Evolutionary conservation across 1,140 invertebrate species (phyloP).

Genomic region (Lepidurus packardi): DNA sequence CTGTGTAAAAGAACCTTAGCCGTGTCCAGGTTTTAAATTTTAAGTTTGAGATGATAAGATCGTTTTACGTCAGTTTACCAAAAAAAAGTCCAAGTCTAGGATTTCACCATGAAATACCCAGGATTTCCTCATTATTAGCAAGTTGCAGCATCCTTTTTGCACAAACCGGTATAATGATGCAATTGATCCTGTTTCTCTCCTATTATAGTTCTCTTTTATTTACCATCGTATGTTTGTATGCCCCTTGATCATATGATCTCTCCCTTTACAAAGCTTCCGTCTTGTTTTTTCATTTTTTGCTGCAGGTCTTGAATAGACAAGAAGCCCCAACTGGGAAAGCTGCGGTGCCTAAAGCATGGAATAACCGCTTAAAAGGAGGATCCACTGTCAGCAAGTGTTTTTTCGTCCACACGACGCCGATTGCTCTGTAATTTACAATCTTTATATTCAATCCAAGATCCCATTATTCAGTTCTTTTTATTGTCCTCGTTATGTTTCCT

Average conservation of each 20-base stretch:
- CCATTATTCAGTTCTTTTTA: not conserved
- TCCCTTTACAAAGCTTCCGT: not conserved
- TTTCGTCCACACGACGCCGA: not conserved
- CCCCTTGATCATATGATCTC: not conserved
- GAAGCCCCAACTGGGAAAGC: not conserved
- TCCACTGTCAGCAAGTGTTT: not conserved
- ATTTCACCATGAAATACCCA: not conserved
- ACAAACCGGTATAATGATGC: not conserved
- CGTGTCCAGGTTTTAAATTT: not conserved
- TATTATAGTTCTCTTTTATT: not conserved
- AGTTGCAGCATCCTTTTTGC: slow-evolving; percentile 5
- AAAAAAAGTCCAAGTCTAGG: not conserved
- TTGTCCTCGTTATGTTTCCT: not conserved
- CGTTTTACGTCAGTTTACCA: not conserved
- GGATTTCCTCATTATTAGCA: slow-evolving; percentile 18
- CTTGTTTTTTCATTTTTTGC: not conserved
- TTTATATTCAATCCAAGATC: not conserved
- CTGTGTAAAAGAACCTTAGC: too few relatives aligned
- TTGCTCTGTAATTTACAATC: not conserved
- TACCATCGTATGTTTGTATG: not conserved
- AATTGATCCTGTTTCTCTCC: not conserved
- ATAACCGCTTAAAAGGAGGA: not conserved
- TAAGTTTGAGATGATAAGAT: not conserved
- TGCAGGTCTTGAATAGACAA: not conserved
- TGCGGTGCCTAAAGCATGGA: not conserved